Evolutionary conservation across 2,797 vertebrate genomes (phyloP).

Genomic region (Darevskia mixta): DNA sequence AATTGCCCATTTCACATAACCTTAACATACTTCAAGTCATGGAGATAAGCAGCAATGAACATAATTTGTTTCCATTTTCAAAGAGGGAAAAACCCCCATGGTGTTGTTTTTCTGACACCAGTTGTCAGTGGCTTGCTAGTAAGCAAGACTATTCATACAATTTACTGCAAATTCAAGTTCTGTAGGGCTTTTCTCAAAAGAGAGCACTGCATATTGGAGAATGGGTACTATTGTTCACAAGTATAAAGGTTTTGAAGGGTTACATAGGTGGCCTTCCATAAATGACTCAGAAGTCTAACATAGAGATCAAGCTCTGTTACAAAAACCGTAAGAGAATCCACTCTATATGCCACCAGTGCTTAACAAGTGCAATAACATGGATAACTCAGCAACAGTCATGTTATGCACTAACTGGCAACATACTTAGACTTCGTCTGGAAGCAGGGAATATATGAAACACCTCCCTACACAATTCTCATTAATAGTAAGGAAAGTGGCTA

Average conservation of each 20-base stretch:
- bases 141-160: slow-evolving; percentile 58
- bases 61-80: neutral
- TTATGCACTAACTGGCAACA: slow-evolving; percentile 60
- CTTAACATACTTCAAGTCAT: slow-evolving; percentile 30
- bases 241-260: slow-evolving; percentile 10
- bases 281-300: neutral
- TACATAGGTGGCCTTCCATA: neutral
- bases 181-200: slow-evolving; percentile 48
- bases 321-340: neutral
- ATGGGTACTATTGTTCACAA: slow-evolving; percentile 32
- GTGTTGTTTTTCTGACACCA: slow-evolving; percentile 37
- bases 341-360: slow-evolving; percentile 10
- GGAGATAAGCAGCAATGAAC: neutral
- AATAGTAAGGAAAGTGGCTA: slow-evolving; percentile 79
- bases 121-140: slow-evolving; percentile 55
- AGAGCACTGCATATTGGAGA: slow-evolving; percentile 39
- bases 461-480: slow-evolving; percentile 54
- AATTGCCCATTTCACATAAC: slow-evolving; percentile 26
- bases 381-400: slow-evolving; percentile 44
- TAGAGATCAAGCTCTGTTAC: slow-evolving; percentile 1
- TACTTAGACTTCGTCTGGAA: slow-evolving; percentile 50
- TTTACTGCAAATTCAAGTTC: slow-evolving; percentile 65
- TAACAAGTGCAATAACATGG: slow-evolving; percentile 40
- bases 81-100: neutral
- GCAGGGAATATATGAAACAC: slow-evolving; percentile 45